Conservation (phyloP, 2,888 invertebrate species). For the Xestia ashworthii region DNA sequence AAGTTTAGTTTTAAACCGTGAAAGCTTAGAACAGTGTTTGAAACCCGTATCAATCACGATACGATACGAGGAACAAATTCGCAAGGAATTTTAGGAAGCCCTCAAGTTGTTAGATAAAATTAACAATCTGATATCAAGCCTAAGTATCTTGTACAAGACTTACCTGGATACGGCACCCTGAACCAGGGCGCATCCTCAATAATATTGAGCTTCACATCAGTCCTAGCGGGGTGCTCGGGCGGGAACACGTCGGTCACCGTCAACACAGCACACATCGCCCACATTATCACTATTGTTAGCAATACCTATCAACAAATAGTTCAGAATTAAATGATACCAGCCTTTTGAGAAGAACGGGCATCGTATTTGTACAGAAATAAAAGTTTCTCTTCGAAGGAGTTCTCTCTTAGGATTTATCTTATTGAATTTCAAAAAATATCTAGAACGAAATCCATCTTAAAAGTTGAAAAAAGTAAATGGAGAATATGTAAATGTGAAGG, state of each 20-base stretch:
- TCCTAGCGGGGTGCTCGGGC: conserved; percentile 93
- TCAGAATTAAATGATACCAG: background rate
- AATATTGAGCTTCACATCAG: conserved; percentile 93
- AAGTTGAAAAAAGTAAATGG: background rate
- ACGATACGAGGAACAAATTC: too few species aligned
- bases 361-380: conserved; percentile 6
- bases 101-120: background rate
- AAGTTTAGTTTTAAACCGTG: too few species aligned
- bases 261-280: conserved; percentile 93
- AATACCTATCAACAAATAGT: conserved; percentile 90
- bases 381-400: background rate
- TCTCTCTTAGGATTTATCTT: background rate
- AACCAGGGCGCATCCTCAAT: conserved; percentile 95
- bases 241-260: conserved; percentile 92
- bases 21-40: too few species aligned
- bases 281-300: conserved; percentile 94
- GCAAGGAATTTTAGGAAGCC: too few species aligned
- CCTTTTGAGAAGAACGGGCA: background rate
- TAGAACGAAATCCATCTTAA: background rate
- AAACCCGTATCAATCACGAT: too few species aligned
- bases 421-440: background rate
- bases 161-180: conserved; percentile 94
- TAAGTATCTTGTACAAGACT: background rate
- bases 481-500: background rate
- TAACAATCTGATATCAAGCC: background rate